These are phyloP conservation scores for Phymorhynchus buccinoides DNA, from an alignment of 1,140 invertebrate species.

Conservation along the genomic window DNA sequence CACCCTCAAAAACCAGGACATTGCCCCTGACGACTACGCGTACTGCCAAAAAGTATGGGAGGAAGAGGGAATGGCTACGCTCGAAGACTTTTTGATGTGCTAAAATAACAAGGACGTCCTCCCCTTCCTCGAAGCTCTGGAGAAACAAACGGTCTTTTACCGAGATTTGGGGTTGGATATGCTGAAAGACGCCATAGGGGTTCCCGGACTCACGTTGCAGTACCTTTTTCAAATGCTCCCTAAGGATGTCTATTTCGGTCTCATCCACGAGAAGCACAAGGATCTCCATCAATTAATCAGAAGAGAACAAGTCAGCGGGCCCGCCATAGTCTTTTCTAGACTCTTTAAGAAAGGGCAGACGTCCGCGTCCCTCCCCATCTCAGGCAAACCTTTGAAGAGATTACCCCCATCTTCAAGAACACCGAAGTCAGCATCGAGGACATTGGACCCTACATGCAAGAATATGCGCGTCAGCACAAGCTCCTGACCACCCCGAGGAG, in stretches of 20 bases:
- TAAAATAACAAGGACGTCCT: slow-evolving; percentile 49
- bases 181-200: slow-evolving; percentile 46
- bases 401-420: slow-evolving; percentile 48
- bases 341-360: slow-evolving; percentile 39
- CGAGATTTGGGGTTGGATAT: slow-evolving; percentile 42
- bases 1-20: slow-evolving; percentile 37
- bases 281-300: slow-evolving; percentile 44
- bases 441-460: slow-evolving; percentile 48
- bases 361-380: slow-evolving; percentile 28
- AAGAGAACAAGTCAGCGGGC: slow-evolving; percentile 42
- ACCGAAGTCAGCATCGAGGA: slow-evolving; percentile 35
- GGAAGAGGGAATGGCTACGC: slow-evolving; percentile 42
- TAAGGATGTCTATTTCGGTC: slow-evolving; percentile 38
- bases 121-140: slow-evolving; percentile 46
- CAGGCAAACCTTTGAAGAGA: slow-evolving; percentile 36
- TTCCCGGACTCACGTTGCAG: slow-evolving; percentile 45
- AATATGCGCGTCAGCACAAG: slow-evolving; percentile 26
- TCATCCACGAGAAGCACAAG: slow-evolving; percentile 41
- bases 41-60: slow-evolving; percentile 47
- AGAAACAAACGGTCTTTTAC: slow-evolving; percentile 42
- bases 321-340: slow-evolving; percentile 48
- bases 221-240: slow-evolving; percentile 44
- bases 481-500: slow-evolving; percentile 44
- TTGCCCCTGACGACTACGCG: slow-evolving; percentile 43
- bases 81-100: slow-evolving; percentile 50